These are phyloP conservation scores for Melanogrammus aeglefinus DNA, from an alignment of 2,797 vertebrate species.

Conservation along the genomic window DNA sequence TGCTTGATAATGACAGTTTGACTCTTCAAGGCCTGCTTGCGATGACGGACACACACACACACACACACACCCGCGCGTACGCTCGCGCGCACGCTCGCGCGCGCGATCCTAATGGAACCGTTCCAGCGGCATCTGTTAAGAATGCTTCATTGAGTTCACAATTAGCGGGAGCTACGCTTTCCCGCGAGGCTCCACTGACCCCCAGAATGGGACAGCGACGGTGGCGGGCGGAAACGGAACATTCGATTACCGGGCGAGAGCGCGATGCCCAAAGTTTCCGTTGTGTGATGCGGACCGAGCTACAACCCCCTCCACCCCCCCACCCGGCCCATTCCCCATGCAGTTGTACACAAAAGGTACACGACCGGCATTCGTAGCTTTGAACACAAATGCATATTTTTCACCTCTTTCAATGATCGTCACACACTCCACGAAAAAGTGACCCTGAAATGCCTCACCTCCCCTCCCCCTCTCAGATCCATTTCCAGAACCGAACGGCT, in stretches of 20 bases:
- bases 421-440: slow-evolving; percentile 14
- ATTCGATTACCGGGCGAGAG: slow-evolving; percentile 9
- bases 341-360: background rate
- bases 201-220: background rate
- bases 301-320: too few relatives aligned
- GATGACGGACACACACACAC: slow-evolving; percentile 59
- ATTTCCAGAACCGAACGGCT: too few relatives aligned
- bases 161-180: slow-evolving; percentile 74
- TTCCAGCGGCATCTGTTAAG: slow-evolving; percentile 78
- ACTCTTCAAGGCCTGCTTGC: slow-evolving; percentile 67
- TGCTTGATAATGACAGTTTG: slow-evolving; percentile 72
- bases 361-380: background rate
- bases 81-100: background rate
- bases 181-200: slow-evolving; percentile 50
- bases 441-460: slow-evolving; percentile 12
- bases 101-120: slow-evolving; percentile 68
- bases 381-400: too few relatives aligned
- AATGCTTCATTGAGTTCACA: slow-evolving; percentile 78
- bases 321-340: background rate
- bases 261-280: background rate
- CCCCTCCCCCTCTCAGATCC: background rate
- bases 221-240: background rate
- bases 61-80: slow-evolving; percentile 26
- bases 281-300: background rate
- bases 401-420: background rate